Evolutionary conservation across 2,113 vertebrate species (phyloP).

Genomic region (Solenodon paradoxus): DNA sequence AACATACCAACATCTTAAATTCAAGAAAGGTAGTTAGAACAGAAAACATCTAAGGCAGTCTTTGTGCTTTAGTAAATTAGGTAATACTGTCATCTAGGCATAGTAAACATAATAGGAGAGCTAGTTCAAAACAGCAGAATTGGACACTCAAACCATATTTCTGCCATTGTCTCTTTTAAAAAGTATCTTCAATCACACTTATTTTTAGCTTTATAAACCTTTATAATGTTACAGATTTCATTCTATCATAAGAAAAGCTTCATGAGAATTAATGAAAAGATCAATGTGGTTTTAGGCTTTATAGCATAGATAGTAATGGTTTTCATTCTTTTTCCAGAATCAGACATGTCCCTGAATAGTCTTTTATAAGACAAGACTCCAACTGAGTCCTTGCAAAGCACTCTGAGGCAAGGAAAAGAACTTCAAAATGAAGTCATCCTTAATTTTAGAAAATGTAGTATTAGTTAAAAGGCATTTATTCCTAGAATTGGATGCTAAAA

Average conservation of each 20-base stretch:
- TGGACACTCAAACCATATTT: not conserved
- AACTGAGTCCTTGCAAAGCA: not conserved
- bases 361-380: not conserved
- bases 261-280: not conserved
- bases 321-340: not conserved
- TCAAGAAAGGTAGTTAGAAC: not conserved
- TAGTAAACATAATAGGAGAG: not conserved
- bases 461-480: not conserved
- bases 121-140: not conserved
- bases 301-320: not conserved
- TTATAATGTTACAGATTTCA: not conserved
- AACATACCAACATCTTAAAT: not conserved
- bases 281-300: not conserved
- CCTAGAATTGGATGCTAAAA: not conserved
- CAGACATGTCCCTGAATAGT: not conserved
- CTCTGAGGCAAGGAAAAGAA: not conserved
- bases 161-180: not conserved
- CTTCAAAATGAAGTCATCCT: not conserved
- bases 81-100: not conserved
- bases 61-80: not conserved
- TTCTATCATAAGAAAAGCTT: not conserved
- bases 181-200: not conserved
- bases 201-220: not conserved
- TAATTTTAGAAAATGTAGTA: not conserved
- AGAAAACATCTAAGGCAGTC: not conserved